phyloP scores from a whole-genome alignment of 2,888 invertebrate genomes.

The Ophraella communa region DNA sequence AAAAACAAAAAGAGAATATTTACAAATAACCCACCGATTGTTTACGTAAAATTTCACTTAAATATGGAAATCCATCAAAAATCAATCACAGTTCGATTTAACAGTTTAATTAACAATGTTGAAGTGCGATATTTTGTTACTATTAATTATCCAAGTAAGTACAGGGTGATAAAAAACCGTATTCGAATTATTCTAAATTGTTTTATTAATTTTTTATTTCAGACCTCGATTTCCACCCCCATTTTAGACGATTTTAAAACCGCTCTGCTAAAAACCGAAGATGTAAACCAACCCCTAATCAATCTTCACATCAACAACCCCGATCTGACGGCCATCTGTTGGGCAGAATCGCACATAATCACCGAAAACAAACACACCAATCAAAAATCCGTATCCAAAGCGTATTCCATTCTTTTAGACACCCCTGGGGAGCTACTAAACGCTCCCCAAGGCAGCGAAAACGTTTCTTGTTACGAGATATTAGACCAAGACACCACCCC shows the following conservation, averaged over 20 bases:
- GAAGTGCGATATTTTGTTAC: not conserved
- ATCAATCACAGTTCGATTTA: not conserved
- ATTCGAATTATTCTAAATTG: too few species aligned
- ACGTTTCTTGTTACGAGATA: constrained; percentile 21
- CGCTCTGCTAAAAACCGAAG: not conserved
- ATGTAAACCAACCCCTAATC: not conserved
- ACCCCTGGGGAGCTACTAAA: constrained; percentile 15
- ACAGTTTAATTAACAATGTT: not conserved
- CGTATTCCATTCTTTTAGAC: constrained; percentile 30
- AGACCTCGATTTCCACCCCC: not conserved
- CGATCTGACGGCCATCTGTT: constrained; percentile 23
- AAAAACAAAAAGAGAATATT: not conserved
- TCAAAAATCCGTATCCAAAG: constrained; percentile 23
- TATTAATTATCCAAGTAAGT: not conserved
- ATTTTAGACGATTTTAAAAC: not conserved
- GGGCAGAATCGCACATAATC: constrained; percentile 27
- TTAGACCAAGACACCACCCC: constrained; percentile 13
- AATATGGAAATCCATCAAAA: not conserved
- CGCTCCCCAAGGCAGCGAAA: not conserved
- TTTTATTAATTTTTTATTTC: too few species aligned
- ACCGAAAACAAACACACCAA: constrained; percentile 31
- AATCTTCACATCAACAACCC: constrained; percentile 14
- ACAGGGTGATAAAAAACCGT: not conserved
- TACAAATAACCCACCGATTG: too few species aligned
- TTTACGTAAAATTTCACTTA: not conserved